phyloP scores from a whole-genome alignment of 2,113 vertebrate genomes.

The Sardina pilchardus region DNA sequence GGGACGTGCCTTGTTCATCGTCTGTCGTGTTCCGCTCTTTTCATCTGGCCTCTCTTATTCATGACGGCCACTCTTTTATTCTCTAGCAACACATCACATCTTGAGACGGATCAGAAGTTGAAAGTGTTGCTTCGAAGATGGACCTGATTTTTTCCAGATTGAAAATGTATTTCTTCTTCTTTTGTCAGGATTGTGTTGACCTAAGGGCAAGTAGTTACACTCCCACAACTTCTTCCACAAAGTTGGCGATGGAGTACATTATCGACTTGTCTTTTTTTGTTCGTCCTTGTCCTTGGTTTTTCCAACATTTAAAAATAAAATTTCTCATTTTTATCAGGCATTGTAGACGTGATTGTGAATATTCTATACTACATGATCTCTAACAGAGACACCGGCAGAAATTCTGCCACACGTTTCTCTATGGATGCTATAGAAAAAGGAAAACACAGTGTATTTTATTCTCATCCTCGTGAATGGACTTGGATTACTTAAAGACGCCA shows the following conservation, averaged over 20 bases:
- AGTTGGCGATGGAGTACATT: neutral
- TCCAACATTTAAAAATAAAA: neutral
- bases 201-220: neutral
- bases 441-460: too few relatives aligned
- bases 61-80: neutral
- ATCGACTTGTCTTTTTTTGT: neutral
- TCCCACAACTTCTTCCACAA: neutral
- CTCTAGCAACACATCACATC: neutral
- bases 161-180: neutral
- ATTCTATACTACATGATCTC: neutral
- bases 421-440: neutral
- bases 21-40: neutral
- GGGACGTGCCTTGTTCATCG: neutral
- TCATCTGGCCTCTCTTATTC: neutral
- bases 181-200: neutral
- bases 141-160: neutral
- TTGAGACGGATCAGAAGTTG: conserved; percentile 4
- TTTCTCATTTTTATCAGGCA: neutral
- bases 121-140: neutral
- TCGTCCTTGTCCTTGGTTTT: neutral
- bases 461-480: too few relatives aligned
- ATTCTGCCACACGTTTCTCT: neutral
- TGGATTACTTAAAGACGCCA: too few relatives aligned
- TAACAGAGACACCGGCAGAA: neutral
- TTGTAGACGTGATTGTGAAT: neutral